Conservation (phyloP, 2,113 vertebrate species). For the Hystrix brachyura region DNA sequence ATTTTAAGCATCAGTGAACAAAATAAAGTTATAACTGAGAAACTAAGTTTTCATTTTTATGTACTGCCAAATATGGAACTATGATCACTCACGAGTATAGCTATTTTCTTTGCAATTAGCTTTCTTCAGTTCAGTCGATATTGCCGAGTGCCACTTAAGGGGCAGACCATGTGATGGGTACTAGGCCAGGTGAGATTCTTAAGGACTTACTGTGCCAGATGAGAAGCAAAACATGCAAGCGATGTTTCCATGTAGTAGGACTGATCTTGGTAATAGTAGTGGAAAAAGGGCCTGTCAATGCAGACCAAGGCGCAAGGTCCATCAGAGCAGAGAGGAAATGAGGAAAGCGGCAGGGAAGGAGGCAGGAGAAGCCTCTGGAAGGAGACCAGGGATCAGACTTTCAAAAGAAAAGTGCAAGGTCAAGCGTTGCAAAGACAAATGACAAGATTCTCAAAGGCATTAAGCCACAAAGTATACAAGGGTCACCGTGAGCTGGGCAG, state of each 20-base stretch:
- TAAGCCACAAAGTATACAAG: background rate
- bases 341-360: background rate
- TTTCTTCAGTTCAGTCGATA: background rate
- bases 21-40: conserved; percentile 4
- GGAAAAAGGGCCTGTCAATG: background rate
- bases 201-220: background rate
- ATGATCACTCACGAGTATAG: background rate
- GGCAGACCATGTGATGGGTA: background rate
- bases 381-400: background rate
- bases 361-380: background rate
- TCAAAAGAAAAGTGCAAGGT: background rate
- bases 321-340: background rate
- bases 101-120: background rate
- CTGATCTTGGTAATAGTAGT: background rate
- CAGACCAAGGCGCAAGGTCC: background rate
- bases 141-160: background rate
- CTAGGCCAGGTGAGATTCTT: background rate
- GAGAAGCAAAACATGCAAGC: background rate
- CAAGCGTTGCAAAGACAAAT: background rate
- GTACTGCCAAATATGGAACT: background rate
- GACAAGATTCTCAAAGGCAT: background rate
- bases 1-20: background rate
- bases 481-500: background rate
- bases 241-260: background rate
- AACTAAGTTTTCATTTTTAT: background rate